These are phyloP conservation scores for Falco cherrug DNA, from an alignment of 2,797 vertebrate species.

Conservation along the genomic window DNA sequence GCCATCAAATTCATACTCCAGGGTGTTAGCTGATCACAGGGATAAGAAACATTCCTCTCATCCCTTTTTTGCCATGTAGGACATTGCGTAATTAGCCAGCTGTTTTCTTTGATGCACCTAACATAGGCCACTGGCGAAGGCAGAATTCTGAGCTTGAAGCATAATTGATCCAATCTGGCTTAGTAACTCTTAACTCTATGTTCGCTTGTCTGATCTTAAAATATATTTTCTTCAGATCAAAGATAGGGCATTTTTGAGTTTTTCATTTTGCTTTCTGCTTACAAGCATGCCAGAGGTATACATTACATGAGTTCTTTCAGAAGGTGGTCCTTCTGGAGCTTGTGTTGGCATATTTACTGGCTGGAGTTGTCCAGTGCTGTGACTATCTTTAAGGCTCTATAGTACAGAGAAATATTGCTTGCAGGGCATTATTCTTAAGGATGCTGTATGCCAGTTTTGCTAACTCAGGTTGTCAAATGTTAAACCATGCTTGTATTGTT, in stretches of 20 bases:
- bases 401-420: background rate
- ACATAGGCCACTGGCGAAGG: background rate
- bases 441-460: background rate
- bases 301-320: background rate
- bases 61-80: background rate
- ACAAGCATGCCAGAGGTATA: background rate
- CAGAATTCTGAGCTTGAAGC: background rate
- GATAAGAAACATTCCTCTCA: constrained; percentile 9
- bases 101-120: constrained; percentile 30
- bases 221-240: background rate
- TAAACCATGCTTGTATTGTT: background rate
- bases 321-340: background rate
- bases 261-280: background rate
- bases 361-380: background rate
- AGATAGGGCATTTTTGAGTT: background rate
- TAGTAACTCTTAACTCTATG: background rate
- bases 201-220: background rate
- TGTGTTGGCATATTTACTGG: background rate
- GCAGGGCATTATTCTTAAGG: background rate
- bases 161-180: constrained; percentile 8
- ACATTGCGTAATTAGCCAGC: background rate
- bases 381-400: background rate
- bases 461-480: background rate
- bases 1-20: constrained; percentile 20
- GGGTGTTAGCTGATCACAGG: constrained; percentile 32